Percentiles rank a stretch among this genome's conserved stretches.
Conservation (phyloP, 2,888 invertebrate genomes). For the Harpagoxenus sublaevis region DNA sequence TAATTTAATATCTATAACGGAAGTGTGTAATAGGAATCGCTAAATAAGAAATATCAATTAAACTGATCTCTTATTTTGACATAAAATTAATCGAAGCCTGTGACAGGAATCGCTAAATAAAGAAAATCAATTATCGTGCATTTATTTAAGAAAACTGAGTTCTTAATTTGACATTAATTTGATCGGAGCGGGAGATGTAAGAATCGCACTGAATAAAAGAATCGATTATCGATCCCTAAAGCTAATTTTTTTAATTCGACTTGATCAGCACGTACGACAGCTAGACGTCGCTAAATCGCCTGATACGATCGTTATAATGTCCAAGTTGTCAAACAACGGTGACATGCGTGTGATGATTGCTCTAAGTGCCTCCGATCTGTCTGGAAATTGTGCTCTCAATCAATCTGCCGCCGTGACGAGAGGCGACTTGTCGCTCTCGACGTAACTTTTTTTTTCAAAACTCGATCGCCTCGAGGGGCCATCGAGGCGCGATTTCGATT, state of each 20-base stretch:
- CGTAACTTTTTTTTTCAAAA: conserved; percentile 21
- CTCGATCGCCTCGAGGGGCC: not conserved
- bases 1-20: not conserved
- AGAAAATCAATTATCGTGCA: not conserved
- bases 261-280: not conserved
- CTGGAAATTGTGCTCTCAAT: conserved; percentile 24
- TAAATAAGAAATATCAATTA: not conserved
- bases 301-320: not conserved
- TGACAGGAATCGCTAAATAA: too few species aligned
- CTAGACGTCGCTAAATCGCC: too few species aligned
- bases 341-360: not conserved
- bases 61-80: not conserved
- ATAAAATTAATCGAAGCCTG: not conserved
- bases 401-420: not conserved
- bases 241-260: not conserved
- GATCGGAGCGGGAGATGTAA: not conserved
- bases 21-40: not conserved
- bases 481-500: conserved; percentile 4
- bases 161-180: not conserved
- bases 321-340: conserved; percentile 1
- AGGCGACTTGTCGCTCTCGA: conserved; percentile 6
- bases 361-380: conserved; percentile 25
- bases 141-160: not conserved
- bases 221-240: not conserved
- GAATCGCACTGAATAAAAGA: not conserved